Evolutionary conservation across 2,888 invertebrate genomes (phyloP), one percentile per base, ranked within the genome.

Genomic region (Lasius platythorax): DNA sequence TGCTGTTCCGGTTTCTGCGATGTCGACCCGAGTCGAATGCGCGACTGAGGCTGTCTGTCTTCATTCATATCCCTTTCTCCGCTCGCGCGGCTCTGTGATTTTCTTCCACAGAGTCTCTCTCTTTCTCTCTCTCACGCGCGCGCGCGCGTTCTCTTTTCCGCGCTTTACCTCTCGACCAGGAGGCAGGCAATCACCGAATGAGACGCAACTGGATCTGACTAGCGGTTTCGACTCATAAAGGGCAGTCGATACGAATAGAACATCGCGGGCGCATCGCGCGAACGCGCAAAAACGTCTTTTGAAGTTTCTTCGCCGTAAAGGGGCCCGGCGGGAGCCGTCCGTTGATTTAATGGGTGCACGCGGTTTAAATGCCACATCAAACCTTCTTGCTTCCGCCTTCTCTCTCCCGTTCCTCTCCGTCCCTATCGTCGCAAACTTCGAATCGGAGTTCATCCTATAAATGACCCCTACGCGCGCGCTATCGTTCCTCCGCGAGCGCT

Each of bases 331-430:
- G 81, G 30, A 84, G 73, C 73, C 37, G 23, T 87, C 85, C 90
- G 89, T 91, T 91, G 91, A 91, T 91, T 89, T 89, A 91, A 91
- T 88, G 88, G 89, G 66, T 76, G 85, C 85, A 86, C 88, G 82
- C 82, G 91, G 90, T 89, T 79, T 89, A 91, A 91, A 87, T 87
- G 85, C 86, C 91, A 86, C 89, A 88, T 89, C 89, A 87, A 85
- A 89, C 84, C 86, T 73, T 66, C 84, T 46, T 76, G 84, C 87
- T 63, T 53, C 67, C 66, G 23, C 58, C 46, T 33, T 53, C 72
- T 40, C 40, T 68, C 50, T 43, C 8, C n/a, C 58, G 28, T 40
- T 81, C 85, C 53, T 83, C 84, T 79, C 84, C 82, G n/a, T 84
- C 81, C 67, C 79, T 75, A 53, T 53, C 53, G n/a, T 78, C 74